These are phyloP conservation scores for Nephrocerus scutellatus DNA, from an alignment of 2,888 invertebrate species.

Conservation along the genomic window DNA sequence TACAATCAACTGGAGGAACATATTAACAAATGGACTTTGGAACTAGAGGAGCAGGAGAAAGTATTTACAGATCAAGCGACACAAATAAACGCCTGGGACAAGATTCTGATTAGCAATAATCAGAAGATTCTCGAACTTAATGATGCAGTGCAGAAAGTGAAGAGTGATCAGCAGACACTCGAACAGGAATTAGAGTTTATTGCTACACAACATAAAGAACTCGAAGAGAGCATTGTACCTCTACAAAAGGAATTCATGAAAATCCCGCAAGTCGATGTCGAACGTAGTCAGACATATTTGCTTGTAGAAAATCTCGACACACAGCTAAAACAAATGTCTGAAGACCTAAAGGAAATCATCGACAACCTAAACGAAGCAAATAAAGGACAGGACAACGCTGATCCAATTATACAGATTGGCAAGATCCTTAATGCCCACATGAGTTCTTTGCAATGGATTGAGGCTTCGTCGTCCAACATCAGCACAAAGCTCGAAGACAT, in stretches of 20 bases:
- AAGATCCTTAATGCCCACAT: conserved; percentile 93
- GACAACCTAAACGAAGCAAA: conserved; percentile 88
- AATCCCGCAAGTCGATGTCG: conserved; percentile 69
- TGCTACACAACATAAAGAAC: conserved; percentile 82
- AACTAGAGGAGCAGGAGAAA: conserved; percentile 87
- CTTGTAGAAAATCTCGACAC: conserved; percentile 86
- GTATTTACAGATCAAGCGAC: conserved; percentile 89
- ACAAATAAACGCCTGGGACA: conserved; percentile 94
- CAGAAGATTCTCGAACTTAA: conserved; percentile 86
- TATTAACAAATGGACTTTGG: conserved; percentile 90
- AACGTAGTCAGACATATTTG: conserved; percentile 85
- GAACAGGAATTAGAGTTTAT: conserved; percentile 94
- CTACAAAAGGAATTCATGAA: conserved; percentile 73
- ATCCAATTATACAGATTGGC: conserved; percentile 87
- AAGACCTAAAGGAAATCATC: conserved; percentile 90
- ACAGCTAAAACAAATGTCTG: conserved; percentile 88
- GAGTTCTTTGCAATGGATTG: conserved; percentile 93
- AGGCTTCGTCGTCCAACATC: conserved; percentile 72
- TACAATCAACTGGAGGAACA: conserved; percentile 84
- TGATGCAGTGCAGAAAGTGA: conserved; percentile 79
- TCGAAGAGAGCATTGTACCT: conserved; percentile 79
- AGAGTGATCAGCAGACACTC: conserved; percentile 79
- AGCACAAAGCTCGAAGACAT: conserved; percentile 75
- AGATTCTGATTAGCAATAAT: conserved; percentile 80
- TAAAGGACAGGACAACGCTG: conserved; percentile 71